Base-by-base conservation (phyloP, 2,797 vertebrate species). In the Vireo griseus region DNA sequence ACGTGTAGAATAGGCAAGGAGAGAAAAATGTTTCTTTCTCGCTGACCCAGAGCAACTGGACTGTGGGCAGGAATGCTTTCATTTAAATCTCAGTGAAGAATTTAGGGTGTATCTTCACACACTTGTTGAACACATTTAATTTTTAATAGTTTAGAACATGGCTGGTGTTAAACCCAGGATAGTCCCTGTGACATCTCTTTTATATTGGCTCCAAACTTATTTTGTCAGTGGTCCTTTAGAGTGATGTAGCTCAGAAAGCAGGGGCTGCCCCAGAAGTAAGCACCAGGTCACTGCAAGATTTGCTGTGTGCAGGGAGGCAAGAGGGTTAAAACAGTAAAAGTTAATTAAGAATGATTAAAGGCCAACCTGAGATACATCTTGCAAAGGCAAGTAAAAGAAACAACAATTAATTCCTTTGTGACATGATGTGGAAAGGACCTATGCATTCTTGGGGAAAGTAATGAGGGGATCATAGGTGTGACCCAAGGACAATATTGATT, bases 1-100 rank as follows among this genome's bases (percentile, higher is more conserved):
- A 88, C 29, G 13, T 86, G 94, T 95, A 89, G 76, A 97, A 80
- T 45, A 81, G 94, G 82, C 92, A 62, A 95, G 18, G 78, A 93
- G 72, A 95, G 73, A 96, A 96, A 94, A 92, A 92, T 28, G 31
- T 7, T 88, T 84, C 68, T 86, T 92, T 90, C 24, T 87, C 52
- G 59, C 61, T 88, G 82, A 90, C 86, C 90, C 52, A 65, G 78
- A 66, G 63, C 33, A 73, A 66, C 22, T 40, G 86, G 22, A n/a
- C 73, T 0, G 0, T 61, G 72, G n/a, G n/a, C 61, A 72, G 40
- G 92, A 82, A 42, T 20, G 10, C 51, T 82, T 93, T 87, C 18
- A 62, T 79, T 92, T 95, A 57, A 55, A 90, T 50, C 40, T 78
- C 65, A 35, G 37, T 31, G 73, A 68, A 81, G 62, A 75, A 79